A percentile compares a stretch with the other conserved stretches of the same genome.
Evolutionary conservation across 1,140 invertebrate genomes (phyloP).

Genomic region (Drosophila pseudoobscura): DNA sequence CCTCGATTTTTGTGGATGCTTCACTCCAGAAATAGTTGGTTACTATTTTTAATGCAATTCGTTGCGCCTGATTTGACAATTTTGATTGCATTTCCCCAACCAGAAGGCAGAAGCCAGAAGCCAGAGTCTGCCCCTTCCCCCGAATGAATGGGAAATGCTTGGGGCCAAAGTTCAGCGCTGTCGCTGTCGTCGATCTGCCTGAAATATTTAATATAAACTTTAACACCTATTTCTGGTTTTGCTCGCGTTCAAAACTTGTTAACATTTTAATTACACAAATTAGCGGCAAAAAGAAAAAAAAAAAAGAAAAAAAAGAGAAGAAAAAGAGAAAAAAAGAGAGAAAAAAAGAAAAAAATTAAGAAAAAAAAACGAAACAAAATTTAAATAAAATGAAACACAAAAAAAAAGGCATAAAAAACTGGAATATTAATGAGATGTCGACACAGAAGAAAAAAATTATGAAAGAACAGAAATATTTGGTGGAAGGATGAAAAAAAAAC

Average conservation of each 20-base stretch:
- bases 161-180: slow-evolving; percentile 33
- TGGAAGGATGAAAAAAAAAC: background rate
- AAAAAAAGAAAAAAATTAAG: slow-evolving; percentile 10
- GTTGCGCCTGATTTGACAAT: slow-evolving; percentile 60
- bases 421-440: slow-evolving; percentile 47
- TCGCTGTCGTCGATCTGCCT: slow-evolving; percentile 32
- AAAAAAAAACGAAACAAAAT: slow-evolving; percentile 3
- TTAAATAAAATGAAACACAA: slow-evolving; percentile 18
- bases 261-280: slow-evolving; percentile 66
- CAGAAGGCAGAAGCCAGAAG: no score
- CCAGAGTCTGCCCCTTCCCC: slow-evolving; percentile 6
- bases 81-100: slow-evolving; percentile 55
- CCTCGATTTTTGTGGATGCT: background rate
- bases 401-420: slow-evolving; percentile 8
- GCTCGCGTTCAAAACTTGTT: slow-evolving; percentile 53
- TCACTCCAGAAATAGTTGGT: background rate
- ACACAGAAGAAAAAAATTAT: background rate
- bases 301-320: slow-evolving; percentile 15
- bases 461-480: background rate
- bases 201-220: slow-evolving; percentile 55
- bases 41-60: slow-evolving; percentile 59
- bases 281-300: slow-evolving; percentile 27
- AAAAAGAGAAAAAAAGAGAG: no score
- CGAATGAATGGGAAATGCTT: slow-evolving; percentile 37
- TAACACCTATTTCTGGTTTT: slow-evolving; percentile 51